phyloP scores from a whole-genome alignment of 2,888 invertebrate species.

The Deroplatys truncata region DNA sequence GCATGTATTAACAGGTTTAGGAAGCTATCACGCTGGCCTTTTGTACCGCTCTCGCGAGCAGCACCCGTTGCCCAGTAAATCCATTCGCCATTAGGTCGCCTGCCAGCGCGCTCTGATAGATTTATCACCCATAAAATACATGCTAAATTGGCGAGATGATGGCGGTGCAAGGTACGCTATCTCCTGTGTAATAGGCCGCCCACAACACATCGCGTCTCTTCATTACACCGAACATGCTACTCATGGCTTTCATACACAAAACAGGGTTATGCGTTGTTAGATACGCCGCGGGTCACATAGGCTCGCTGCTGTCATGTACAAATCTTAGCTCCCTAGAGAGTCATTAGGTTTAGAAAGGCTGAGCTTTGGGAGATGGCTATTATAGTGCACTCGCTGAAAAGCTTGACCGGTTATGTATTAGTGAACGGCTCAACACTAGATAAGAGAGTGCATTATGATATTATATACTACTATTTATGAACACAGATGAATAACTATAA shows the following conservation, averaged over 20 bases:
- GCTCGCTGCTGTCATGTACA: not conserved
- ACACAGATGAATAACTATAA: no score
- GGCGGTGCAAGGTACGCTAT: not conserved
- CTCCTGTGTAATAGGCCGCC: not conserved
- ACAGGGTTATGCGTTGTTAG: not conserved
- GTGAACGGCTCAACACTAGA: no score
- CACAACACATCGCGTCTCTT: not conserved
- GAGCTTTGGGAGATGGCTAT: no score
- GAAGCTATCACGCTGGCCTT: not conserved
- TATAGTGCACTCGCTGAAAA: not conserved
- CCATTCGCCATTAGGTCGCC: not conserved
- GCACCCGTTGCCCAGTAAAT: not conserved
- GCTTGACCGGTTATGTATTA: not conserved
- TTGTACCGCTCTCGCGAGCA: not conserved
- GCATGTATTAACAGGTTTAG: not conserved
- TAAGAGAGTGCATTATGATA: no score
- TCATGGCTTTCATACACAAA: not conserved
- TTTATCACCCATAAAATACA: slow-evolving; percentile 13
- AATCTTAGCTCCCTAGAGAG: not conserved
- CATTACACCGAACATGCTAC: not conserved
- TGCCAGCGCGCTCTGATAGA: not conserved
- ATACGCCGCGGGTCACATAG: not conserved
- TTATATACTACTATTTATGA: no score
- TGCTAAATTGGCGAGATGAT: slow-evolving; percentile 9
- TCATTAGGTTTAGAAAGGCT: not conserved